phyloP scores from a whole-genome alignment of 2,888 invertebrate genomes.

The Pardosa pseudoannulata region DNA sequence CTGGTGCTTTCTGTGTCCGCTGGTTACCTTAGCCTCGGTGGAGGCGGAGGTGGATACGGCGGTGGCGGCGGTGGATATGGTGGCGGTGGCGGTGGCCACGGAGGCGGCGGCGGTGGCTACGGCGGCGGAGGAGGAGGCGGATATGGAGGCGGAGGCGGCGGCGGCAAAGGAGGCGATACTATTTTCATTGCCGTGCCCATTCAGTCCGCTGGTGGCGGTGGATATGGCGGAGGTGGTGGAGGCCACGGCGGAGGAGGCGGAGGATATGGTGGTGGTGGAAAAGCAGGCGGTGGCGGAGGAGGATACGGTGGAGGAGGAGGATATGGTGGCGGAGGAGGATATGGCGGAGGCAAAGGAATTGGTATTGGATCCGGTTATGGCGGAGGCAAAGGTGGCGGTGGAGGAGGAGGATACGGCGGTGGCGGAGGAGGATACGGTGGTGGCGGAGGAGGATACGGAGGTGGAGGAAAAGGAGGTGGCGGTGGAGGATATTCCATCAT shows the following conservation, averaged over 20 bases:
- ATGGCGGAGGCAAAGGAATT: neutral
- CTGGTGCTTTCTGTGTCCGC: conserved; percentile 45
- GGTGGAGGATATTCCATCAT: conserved; percentile 16
- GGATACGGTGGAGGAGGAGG: conserved; percentile 18
- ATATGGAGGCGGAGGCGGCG: conserved; percentile 18
- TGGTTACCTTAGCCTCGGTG: conserved; percentile 35
- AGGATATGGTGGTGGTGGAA: neutral
- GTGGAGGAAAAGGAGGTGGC: conserved; percentile 32
- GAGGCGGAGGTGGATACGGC: conserved; percentile 34
- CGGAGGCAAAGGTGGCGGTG: neutral
- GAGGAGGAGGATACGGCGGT: conserved; percentile 20
- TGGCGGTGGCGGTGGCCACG: conserved; percentile 7
- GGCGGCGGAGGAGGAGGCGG: conserved; percentile 8
- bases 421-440: conserved; percentile 28
- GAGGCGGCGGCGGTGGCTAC: conserved; percentile 1
- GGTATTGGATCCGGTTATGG: neutral
- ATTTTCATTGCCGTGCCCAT: conserved; percentile 60
- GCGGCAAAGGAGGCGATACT: conserved; percentile 41
- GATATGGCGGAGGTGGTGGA: conserved; percentile 21
- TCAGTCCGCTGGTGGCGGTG: conserved; percentile 28
- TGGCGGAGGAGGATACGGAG: conserved; percentile 24
- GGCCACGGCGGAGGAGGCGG: conserved; percentile 2
- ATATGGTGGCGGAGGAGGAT: conserved; percentile 1
- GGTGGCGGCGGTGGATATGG: conserved; percentile 22
- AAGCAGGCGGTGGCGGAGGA: neutral